Evolutionary conservation across 2,113 vertebrate species (phyloP).

Genomic region (Cacatua alba): DNA sequence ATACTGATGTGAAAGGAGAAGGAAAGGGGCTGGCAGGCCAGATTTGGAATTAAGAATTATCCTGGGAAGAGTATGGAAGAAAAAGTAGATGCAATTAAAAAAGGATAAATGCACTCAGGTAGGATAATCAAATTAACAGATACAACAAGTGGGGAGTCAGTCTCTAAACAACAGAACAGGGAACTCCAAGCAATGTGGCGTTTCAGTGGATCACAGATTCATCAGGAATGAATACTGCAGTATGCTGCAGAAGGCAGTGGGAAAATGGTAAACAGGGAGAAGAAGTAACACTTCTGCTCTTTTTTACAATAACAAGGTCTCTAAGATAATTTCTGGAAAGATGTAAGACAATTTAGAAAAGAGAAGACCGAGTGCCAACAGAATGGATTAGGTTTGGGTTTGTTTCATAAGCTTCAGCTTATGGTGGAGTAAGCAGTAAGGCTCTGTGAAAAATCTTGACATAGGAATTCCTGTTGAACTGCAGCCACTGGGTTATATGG

Average conservation of each 20-base stretch:
- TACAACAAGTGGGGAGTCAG: background rate
- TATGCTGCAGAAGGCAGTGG: background rate
- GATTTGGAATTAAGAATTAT: background rate
- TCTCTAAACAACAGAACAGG: background rate
- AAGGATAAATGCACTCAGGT: accelerated
- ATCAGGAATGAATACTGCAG: background rate
- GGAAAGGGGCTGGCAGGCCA: background rate
- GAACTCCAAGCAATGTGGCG: background rate
- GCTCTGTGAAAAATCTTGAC: background rate
- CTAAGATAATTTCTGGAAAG: background rate
- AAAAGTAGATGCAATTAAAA: background rate
- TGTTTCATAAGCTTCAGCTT: background rate
- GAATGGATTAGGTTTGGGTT: background rate
- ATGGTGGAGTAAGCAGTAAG: background rate
- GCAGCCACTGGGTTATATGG: background rate
- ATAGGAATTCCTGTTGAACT: background rate
- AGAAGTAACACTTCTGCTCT: background rate
- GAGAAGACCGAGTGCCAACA: background rate
- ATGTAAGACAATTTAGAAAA: background rate
- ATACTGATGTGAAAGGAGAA: background rate
- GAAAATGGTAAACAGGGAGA: background rate
- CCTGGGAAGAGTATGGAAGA: background rate
- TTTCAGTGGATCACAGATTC: background rate
- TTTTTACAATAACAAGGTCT: background rate
- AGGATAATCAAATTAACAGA: background rate